A percentile compares a stretch with the other conserved stretches of the same genome.
Evolutionary conservation across 2,113 vertebrate genomes (phyloP).

Genomic region (Elanus axillaris): DNA sequence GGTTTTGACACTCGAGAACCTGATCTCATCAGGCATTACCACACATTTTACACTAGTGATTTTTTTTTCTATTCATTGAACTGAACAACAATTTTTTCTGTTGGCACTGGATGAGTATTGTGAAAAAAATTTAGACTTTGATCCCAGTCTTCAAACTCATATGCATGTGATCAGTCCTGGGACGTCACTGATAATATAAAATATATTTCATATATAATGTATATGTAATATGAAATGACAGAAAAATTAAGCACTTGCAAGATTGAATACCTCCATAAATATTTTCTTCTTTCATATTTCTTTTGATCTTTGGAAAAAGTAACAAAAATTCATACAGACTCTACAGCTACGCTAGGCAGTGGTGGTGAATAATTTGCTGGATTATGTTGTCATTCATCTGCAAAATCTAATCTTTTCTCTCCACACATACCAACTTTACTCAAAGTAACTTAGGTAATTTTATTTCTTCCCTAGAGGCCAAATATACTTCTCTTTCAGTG

Average conservation of each 20-base stretch:
- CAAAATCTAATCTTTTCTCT: not conserved
- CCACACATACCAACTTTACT: not conserved
- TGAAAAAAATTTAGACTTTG: not conserved
- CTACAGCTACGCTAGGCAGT: not conserved
- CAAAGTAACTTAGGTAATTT: not conserved
- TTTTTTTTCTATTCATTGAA: not conserved
- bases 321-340: not conserved
- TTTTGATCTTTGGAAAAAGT: not conserved
- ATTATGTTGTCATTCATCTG: not conserved
- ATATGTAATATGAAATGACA: not conserved
- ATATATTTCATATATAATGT: not conserved
- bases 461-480: not conserved
- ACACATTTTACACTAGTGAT: not conserved
- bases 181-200: not conserved
- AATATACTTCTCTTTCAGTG: not conserved
- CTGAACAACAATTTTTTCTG: fast-evolving
- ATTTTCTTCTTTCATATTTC: not conserved
- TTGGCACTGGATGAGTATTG: not conserved
- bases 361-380: not conserved
- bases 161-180: fast-evolving
- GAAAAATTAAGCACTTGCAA: not conserved
- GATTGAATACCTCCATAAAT: not conserved
- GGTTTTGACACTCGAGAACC: not conserved
- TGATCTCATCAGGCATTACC: not conserved
- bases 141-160: not conserved